phyloP scores from a whole-genome alignment of 2,113 vertebrate genomes.

The Hyla sarda region DNA sequence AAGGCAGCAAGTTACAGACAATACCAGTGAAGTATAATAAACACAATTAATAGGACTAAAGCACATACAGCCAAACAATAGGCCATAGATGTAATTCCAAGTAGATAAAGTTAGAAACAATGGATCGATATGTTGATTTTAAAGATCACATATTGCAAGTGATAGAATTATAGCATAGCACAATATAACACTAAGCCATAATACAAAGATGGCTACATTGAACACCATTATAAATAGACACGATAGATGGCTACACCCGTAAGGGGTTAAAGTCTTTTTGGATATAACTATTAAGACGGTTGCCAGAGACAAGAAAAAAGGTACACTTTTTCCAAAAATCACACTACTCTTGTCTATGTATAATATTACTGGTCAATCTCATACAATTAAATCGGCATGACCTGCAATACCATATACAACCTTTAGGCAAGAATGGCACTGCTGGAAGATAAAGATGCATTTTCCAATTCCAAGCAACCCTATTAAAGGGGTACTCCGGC shows the following conservation, averaged over 20 bases:
- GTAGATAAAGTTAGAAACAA: neutral
- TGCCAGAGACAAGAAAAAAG: no score
- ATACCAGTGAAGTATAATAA: neutral
- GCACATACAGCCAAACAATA: neutral
- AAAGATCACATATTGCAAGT: no score
- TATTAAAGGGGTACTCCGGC: no score
- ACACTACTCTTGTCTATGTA: neutral
- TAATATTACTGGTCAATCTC: neutral
- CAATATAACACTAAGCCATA: no score
- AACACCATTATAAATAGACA: no score
- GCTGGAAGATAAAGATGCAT: neutral
- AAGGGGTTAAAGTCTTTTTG: no score
- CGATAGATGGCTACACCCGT: no score
- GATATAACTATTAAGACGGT: no score
- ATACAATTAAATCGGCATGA: neutral
- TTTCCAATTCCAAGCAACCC: neutral
- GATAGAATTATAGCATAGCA: no score
- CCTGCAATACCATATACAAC: no score
- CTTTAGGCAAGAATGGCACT: no score
- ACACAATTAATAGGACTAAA: neutral
- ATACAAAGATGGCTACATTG: no score
- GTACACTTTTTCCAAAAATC: neutral
- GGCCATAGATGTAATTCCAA: neutral
- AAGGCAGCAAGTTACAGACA: neutral
- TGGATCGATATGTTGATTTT: neutral